Evolutionary conservation across 2,113 vertebrate species (phyloP).

Genomic region (Sinocyclocheilus anophthalmus): DNA sequence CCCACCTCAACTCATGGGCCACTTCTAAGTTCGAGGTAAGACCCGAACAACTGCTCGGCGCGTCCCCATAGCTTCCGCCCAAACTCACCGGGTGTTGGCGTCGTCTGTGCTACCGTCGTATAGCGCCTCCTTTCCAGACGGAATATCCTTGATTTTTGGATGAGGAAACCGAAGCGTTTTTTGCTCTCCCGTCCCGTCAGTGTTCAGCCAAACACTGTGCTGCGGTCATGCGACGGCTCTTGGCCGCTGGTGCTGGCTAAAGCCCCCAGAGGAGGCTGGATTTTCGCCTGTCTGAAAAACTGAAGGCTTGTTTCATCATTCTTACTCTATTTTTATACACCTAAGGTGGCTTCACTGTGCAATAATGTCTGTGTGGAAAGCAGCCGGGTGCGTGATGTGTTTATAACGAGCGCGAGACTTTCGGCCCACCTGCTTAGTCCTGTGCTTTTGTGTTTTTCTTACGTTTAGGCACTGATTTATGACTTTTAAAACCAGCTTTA

Average conservation of each 20-base stretch:
- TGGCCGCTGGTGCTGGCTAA: constrained; percentile 64
- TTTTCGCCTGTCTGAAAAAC: constrained; percentile 65
- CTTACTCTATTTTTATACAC: constrained; percentile 87
- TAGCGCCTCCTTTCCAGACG: constrained; percentile 64
- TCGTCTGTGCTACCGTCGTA: too few species aligned
- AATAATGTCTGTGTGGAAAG: constrained; percentile 88
- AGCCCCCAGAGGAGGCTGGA: constrained; percentile 60
- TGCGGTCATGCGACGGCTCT: constrained; percentile 62
- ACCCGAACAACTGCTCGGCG: too few species aligned
- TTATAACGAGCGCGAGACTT: constrained; percentile 75
- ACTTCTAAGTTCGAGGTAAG: constrained; percentile 98
- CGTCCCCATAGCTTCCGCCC: too few species aligned
- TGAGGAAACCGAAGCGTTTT: neutral
- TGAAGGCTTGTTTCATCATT: constrained; percentile 76
- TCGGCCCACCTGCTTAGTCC: constrained; percentile 73
- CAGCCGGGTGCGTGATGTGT: constrained; percentile 75
- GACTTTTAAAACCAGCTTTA: constrained; percentile 57
- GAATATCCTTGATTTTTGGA: neutral
- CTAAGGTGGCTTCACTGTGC: constrained; percentile 89
- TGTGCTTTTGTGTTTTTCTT: constrained; percentile 63
- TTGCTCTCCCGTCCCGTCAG: neutral
- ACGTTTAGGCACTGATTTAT: neutral
- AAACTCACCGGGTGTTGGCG: constrained; percentile 93
- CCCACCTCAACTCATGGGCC: constrained; percentile 99
- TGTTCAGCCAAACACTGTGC: constrained; percentile 59